These are phyloP conservation scores for Quadroppia sp. DNA, from an alignment of 2,888 invertebrate species.

Conservation along the genomic window DNA sequence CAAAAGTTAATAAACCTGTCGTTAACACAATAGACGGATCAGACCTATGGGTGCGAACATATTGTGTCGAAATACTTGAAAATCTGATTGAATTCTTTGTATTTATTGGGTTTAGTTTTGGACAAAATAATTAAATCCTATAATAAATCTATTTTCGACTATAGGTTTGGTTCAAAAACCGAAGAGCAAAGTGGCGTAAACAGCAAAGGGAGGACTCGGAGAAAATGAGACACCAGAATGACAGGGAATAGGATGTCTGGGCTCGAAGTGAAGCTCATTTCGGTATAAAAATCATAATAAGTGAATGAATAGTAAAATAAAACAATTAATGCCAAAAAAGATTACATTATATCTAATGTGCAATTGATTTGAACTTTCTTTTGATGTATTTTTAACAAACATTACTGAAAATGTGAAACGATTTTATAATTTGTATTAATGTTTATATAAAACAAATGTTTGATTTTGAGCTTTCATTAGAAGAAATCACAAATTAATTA, in stretches of 20 bases:
- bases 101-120: not conserved
- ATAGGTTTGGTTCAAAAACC: slow-evolving; percentile 95
- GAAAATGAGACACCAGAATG: slow-evolving; percentile 60
- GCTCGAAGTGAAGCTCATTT: no score
- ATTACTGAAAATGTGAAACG: no score
- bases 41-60: not conserved
- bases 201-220: slow-evolving; percentile 70
- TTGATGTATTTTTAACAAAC: no score
- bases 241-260: not conserved
- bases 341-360: no score
- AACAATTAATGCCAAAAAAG: no score
- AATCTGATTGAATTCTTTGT: slow-evolving; percentile 9
- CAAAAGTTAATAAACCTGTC: slow-evolving; percentile 25
- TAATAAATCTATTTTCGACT: not conserved
- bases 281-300: no score
- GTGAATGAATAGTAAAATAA: no score
- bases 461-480: no score
- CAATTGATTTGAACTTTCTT: no score
- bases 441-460: no score
- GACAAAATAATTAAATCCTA: not conserved
- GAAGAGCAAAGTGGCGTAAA: slow-evolving; percentile 92
- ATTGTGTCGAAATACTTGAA: not conserved
- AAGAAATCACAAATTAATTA: no score
- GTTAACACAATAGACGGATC: slow-evolving; percentile 1
- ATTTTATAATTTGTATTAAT: no score